Conservation (phyloP, 35 echinoderm and acorn worm genomes). For the Heliocidaris erythrogramma region DNA sequence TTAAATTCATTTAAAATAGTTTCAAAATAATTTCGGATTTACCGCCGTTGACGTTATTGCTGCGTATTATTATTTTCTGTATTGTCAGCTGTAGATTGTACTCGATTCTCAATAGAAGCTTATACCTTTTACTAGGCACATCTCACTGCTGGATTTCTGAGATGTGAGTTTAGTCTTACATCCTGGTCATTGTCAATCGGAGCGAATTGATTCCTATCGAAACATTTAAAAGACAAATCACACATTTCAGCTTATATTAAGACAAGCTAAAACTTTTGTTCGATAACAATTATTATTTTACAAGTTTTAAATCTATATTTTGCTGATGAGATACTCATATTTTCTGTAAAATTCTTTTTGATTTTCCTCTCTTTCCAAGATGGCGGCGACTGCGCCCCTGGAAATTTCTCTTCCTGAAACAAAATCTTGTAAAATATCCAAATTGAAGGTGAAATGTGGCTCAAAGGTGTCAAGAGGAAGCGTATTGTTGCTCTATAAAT, state of each 20-base stretch:
- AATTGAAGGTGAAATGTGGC: constrained; percentile 78
- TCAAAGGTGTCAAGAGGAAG: constrained; percentile 57
- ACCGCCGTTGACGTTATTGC: not conserved
- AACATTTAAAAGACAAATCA: not conserved
- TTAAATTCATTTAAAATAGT: too few species aligned
- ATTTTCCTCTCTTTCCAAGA: constrained; percentile 47
- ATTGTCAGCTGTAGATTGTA: not conserved
- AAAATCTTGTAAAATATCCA: constrained; percentile 70
- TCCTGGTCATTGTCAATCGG: not conserved
- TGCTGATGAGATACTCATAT: not conserved
- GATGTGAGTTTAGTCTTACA: not conserved
- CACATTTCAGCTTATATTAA: not conserved
- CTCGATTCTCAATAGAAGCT: not conserved
- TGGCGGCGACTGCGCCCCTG: constrained; percentile 60
- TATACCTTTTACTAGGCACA: too few species aligned
- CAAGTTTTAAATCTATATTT: not conserved
- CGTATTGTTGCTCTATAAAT: constrained; percentile 57
- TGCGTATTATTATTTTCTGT: too few species aligned
- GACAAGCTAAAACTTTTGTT: not conserved
- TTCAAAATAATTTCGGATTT: not conserved
- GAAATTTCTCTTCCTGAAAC: constrained; percentile 49
- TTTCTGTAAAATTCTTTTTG: not conserved
- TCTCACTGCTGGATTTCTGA: not conserved
- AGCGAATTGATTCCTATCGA: not conserved
- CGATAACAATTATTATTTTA: not conserved